phyloP scores from a whole-genome alignment of 2,113 vertebrate genomes.

The Corvus cornix region DNA sequence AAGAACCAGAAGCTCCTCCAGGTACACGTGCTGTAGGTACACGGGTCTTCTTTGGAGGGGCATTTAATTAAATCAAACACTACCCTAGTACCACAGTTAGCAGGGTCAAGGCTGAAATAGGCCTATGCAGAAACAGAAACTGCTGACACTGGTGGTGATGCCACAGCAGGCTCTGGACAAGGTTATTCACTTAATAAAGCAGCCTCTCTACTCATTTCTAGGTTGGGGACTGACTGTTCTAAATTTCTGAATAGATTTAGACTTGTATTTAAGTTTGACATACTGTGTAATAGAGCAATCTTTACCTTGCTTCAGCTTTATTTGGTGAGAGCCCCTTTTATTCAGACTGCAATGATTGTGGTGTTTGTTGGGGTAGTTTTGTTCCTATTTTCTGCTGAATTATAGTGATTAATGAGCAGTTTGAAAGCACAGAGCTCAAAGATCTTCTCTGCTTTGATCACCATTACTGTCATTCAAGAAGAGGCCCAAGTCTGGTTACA shows the following conservation, averaged over 20 bases:
- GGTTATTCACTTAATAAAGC: slow-evolving; percentile 18
- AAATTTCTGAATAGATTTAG: slow-evolving; percentile 23
- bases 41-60: background rate
- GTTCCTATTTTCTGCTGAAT: slow-evolving; percentile 49
- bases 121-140: background rate
- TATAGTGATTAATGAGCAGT: slow-evolving; percentile 49
- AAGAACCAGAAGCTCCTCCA: background rate
- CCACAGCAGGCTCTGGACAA: background rate
- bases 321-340: slow-evolving; percentile 24
- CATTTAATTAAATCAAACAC: background rate
- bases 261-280: slow-evolving; percentile 40
- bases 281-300: slow-evolving; percentile 5
- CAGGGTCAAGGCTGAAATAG: background rate
- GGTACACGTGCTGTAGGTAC: background rate
- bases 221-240: background rate
- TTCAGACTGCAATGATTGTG: slow-evolving; percentile 14
- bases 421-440: slow-evolving; percentile 37
- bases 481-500: background rate
- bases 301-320: slow-evolving; percentile 12
- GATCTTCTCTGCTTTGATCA: slow-evolving; percentile 52
- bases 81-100: background rate
- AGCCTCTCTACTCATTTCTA: background rate
- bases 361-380: slow-evolving; percentile 40
- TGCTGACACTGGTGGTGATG: background rate
- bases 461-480: slow-evolving; percentile 10